phyloP scores from a whole-genome alignment of 2,888 invertebrate species.

The Leucoptera coffeella region DNA sequence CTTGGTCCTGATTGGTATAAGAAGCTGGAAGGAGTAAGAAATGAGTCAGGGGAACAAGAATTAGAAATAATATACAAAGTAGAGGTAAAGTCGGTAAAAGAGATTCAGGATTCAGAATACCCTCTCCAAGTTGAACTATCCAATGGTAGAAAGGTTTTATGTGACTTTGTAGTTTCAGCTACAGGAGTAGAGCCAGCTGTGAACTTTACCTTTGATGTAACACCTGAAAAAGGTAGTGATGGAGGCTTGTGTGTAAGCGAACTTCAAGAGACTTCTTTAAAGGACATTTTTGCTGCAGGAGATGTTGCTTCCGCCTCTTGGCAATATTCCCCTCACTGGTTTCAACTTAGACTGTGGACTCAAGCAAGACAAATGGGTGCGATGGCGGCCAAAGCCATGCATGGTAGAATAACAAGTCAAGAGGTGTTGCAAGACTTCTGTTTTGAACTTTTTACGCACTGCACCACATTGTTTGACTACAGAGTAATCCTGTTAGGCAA shows the following conservation, averaged over 20 bases:
- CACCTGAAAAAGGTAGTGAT: constrained; percentile 56
- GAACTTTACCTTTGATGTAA: constrained; percentile 46
- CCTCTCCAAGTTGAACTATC: constrained; percentile 68
- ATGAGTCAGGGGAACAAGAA: constrained; percentile 41
- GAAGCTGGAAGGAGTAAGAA: constrained; percentile 51
- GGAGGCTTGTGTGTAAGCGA: constrained; percentile 84
- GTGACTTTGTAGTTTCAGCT: constrained; percentile 92
- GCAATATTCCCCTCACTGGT: constrained; percentile 76
- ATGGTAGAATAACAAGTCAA: constrained; percentile 53
- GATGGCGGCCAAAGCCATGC: constrained; percentile 90
- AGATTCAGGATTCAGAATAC: constrained; percentile 39
- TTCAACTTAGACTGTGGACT: constrained; percentile 95
- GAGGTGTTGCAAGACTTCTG: constrained; percentile 83
- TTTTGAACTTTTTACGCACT: constrained; percentile 96
- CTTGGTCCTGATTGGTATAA: constrained; percentile 96
- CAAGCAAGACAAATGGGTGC: constrained; percentile 97
- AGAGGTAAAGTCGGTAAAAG: constrained; percentile 41
- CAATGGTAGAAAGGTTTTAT: constrained; percentile 64
- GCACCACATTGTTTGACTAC: constrained; percentile 89
- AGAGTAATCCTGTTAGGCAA: constrained; percentile 89
- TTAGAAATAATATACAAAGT: constrained; percentile 57
- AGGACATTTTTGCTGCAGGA: constrained; percentile 88
- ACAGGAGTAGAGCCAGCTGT: constrained; percentile 81
- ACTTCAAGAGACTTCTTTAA: constrained; percentile 73
- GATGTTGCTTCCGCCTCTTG: constrained; percentile 87